These are phyloP conservation scores for Melanotaenia trifasciata DNA, from an alignment of 2,797 vertebrate species.

Conservation along the genomic window DNA sequence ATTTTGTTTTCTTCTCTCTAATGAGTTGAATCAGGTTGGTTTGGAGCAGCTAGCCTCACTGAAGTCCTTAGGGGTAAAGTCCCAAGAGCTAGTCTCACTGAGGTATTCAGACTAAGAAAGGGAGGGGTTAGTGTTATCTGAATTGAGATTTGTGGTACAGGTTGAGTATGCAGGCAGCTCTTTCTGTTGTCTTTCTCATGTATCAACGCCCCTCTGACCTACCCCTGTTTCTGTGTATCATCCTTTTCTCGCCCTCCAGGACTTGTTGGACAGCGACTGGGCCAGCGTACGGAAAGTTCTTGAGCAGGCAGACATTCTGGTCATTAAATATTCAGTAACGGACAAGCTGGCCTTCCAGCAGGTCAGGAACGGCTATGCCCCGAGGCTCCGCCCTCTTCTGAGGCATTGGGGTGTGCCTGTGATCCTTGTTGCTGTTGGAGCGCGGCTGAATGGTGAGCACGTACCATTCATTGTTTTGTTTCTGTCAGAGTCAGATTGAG, in stretches of 20 bases:
- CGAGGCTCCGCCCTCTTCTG: conserved; percentile 91
- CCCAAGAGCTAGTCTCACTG: conserved; percentile 39
- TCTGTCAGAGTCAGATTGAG: neutral
- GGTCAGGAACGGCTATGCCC: conserved; percentile 90
- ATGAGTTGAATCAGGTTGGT: conserved; percentile 52
- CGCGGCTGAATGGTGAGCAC: conserved; percentile 89
- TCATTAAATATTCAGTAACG: conserved; percentile 96
- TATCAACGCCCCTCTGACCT: conserved; percentile 8
- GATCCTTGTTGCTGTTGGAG: conserved; percentile 93
- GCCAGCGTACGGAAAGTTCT: conserved; percentile 90
- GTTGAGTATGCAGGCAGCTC: neutral
- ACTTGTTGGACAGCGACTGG: conserved; percentile 94
- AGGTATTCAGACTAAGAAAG: conserved; percentile 51
- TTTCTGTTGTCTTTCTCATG: conserved; percentile 2
- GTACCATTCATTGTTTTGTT: conserved; percentile 9
- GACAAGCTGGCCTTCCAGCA: conserved; percentile 95
- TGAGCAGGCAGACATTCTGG: conserved; percentile 93
- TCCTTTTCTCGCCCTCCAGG: conserved; percentile 77
- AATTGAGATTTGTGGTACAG: conserved; percentile 12
- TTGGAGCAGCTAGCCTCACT: conserved; percentile 38
- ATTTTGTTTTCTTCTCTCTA: conserved; percentile 20
- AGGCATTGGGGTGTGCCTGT: conserved; percentile 90
- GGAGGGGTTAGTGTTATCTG: conserved; percentile 36
- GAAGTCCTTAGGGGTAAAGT: conserved; percentile 49
- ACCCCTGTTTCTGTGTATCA: conserved; percentile 1